Evolutionary conservation across 2,797 vertebrate genomes (phyloP), one percentile per base, ranked within the genome.

Genomic region (Micromesistius poutassou): DNA sequence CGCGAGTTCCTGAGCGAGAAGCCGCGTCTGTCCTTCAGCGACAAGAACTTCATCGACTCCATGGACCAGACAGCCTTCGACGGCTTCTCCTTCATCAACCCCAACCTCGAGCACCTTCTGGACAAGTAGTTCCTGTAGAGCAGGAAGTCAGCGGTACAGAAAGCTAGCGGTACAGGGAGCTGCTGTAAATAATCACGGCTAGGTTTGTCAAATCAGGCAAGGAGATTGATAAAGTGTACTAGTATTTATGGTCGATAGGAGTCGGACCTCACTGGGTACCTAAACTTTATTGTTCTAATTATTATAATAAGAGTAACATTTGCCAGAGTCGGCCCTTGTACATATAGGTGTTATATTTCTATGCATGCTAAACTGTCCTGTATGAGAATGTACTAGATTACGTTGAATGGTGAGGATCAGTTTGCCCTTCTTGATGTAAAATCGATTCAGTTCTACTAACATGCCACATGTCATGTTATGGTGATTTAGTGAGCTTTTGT

Each of bases 21-120:
- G 89, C 94, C 98, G 0, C 96, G 95, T 36, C 83, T 99, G 36
- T 99, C 98, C 22, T 92, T 95, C 93, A 96, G 96, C 0, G 98
- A 99, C 81, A 99, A 99, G 93, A 96, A 96, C 90, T 94, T 99
- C 87, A 98, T 99, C 0, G 97, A 99, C 83, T 99, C 98, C 87
- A 99, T 99, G 96, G 98, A 99, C 90, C 98, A 98, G 86, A 78
- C 93, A 0, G 97, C 97, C 0, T 99, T 99, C 7, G 86, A 83
- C 5, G 98, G 97, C 66, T 99, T 99, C 90, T 99, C 98, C 9
- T 99, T 99, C 77, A 95, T 96, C 85, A 99, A 99, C 85, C 95
- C 95, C 12, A 95, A 92, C 82, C 97, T 99, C 90, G 96, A 99
- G 87, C 92, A 91, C 38, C 91, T 98, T 76, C 85, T 99, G 83